A percentile compares a stretch with the other conserved stretches of the same genome.
These are phyloP conservation scores for Drosophila putrida DNA, from an alignment of 2,888 invertebrate species.

Conservation along the genomic window DNA sequence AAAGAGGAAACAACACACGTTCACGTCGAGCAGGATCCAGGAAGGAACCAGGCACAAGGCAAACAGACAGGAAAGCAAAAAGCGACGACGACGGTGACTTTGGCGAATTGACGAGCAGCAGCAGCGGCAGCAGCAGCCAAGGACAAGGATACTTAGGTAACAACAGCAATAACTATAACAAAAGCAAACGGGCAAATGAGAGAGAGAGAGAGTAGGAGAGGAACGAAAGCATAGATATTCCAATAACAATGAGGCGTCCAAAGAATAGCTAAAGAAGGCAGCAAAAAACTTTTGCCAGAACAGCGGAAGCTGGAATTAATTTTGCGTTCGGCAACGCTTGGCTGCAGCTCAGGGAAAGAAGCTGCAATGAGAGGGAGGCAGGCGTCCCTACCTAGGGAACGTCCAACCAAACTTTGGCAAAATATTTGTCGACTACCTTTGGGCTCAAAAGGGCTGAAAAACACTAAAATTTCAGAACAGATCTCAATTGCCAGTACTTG, in stretches of 20 bases:
- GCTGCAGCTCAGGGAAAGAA: constrained; percentile 19
- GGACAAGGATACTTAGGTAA: constrained; percentile 59
- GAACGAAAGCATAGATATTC: constrained; percentile 52
- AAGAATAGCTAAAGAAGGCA: constrained; percentile 44
- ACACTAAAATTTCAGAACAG: constrained; percentile 29
- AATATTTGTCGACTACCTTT: constrained; percentile 67
- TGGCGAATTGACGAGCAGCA: constrained; percentile 48
- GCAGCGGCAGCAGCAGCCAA: constrained; percentile 22
- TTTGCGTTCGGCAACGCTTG: constrained; percentile 67
- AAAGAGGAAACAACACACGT: constrained; percentile 76
- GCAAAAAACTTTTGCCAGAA: constrained; percentile 57
- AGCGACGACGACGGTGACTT: constrained; percentile 26
- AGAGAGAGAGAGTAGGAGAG: not conserved
- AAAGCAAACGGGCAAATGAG: constrained; percentile 35
- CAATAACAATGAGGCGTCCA: constrained; percentile 67
- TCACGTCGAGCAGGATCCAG: constrained; percentile 77
- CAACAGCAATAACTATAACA: constrained; percentile 69
- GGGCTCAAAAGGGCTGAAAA: constrained; percentile 43
- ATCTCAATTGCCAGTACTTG: constrained; percentile 44
- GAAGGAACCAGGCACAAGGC: constrained; percentile 68
- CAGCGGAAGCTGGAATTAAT: constrained; percentile 75
- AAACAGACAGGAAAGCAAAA: constrained; percentile 73
- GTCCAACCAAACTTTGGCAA: constrained; percentile 49
- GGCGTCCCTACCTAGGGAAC: not conserved
- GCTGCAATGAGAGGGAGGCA: not conserved